phyloP scores from a whole-genome alignment of 2,113 vertebrate species.

The Struthio camelus region DNA sequence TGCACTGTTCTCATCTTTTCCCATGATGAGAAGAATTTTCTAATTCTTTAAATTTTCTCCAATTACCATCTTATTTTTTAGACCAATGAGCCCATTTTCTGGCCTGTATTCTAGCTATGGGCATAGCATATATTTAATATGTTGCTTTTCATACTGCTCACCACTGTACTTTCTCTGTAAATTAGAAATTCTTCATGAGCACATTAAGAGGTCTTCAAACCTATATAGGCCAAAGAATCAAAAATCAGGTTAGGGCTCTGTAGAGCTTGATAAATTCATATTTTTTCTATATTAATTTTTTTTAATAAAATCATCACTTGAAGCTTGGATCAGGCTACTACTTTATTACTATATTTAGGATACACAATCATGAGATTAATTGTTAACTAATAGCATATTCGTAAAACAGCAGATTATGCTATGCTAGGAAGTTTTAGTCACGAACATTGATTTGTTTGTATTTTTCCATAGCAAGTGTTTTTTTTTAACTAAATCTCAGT shows the following conservation, averaged over 20 bases:
- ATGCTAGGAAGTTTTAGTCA: not conserved
- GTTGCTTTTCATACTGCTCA: not conserved
- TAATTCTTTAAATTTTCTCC: not conserved
- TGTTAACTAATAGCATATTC: not conserved
- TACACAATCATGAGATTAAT: not conserved
- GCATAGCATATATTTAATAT: not conserved
- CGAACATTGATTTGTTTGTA: too few species aligned
- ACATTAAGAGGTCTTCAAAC: not conserved
- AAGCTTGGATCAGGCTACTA: not conserved
- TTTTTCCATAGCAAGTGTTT: not conserved
- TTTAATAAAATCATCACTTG: not conserved
- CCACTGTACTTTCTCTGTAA: not conserved
- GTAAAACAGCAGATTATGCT: not conserved
- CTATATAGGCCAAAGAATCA: not conserved
- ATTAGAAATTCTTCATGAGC: not conserved
- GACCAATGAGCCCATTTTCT: not conserved
- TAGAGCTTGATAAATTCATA: not conserved
- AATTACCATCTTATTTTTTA: not conserved
- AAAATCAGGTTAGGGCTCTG: not conserved
- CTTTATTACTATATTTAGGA: not conserved
- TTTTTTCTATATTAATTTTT: not conserved
- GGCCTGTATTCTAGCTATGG: not conserved
- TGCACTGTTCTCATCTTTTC: not conserved
- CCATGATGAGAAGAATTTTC: not conserved
- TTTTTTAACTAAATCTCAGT: not conserved